A percentile compares a stretch with the other conserved stretches of the same genome.
Evolutionary conservation across 92 coral and sea anemone genomes (phyloP).

Genomic region (Heliopora coerulea): DNA sequence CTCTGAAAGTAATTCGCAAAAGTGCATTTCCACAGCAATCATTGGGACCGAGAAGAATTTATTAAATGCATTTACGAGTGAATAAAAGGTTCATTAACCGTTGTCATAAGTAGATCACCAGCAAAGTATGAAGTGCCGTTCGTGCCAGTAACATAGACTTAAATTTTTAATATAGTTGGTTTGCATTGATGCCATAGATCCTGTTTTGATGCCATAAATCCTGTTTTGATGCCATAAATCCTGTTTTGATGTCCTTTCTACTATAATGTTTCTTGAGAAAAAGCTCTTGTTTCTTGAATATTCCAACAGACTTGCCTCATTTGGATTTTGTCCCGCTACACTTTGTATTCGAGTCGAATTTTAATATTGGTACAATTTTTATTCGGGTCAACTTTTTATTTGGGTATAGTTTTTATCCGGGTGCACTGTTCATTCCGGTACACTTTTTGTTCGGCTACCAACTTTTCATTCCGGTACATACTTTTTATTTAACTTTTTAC

Average conservation of each 20-base stretch:
- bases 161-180: not conserved
- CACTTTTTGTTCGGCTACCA: not conserved
- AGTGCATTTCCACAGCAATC: too few species aligned
- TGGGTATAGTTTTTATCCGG: too few species aligned
- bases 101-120: too few species aligned
- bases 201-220: not conserved
- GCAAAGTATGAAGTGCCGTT: constrained; percentile 14
- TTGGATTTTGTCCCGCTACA: not conserved
- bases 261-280: too few species aligned
- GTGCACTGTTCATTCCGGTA: not conserved
- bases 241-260: not conserved
- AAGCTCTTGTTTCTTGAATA: too few species aligned
- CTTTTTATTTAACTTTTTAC: not conserved
- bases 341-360: not conserved
- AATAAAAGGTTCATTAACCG: too few species aligned
- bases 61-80: too few species aligned
- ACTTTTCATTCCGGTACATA: not conserved
- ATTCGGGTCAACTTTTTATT: not conserved
- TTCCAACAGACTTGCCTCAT: too few species aligned
- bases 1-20: too few species aligned
- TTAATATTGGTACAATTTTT: not conserved
- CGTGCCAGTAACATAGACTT: not conserved
- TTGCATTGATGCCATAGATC: not conserved
- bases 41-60: too few species aligned
- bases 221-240: not conserved